Evolutionary conservation across 2,797 vertebrate genomes (phyloP), one percentile per base, ranked within the genome.

Genomic region (Lutjanus campechanus): DNA sequence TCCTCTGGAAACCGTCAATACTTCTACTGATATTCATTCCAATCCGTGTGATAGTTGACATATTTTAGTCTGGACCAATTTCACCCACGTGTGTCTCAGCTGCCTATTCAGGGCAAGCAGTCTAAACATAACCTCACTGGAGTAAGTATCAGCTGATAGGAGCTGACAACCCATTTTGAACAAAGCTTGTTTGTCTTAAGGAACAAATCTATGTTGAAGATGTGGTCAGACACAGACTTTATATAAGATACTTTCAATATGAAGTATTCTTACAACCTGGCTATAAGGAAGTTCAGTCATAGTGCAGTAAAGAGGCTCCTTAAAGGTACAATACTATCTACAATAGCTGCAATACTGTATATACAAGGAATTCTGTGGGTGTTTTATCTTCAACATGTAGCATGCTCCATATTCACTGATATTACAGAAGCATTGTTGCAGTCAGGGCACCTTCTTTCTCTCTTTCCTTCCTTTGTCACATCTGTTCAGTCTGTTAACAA

Each of bases 381-480:
- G 12, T 54, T 66, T 68, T 60, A 29, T 54, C 47, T 17, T 60
- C 58, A 25, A 6, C 69, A 5, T 55, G 22, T 43, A 9, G 17
- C n/a, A 55, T 12, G 1, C 5, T 8, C 10, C 13, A 41, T 43
- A 43, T 63, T 64, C 44, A 69, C 12, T 63, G 41, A 56, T 15
- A 67, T 58, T 16, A 46, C 44, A 71, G 13, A 13, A n/a, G 2
- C 8, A 13, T 20, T 50, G 56, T 50, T 78, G 44, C 62, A 60
- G 29, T 59, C 20, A 19, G 0, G 16, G n/a, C 20, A 46, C 20
- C 51, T 53, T 65, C 60, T 60, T 63, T 67, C 44, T 81, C n/a
- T 44, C 8, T 58, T 67, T 61, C 19, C 64, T 74, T 77, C 77
- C 81, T 81, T 76, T 60, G 65, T 75, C 66, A 80, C 51, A 85